Evolutionary conservation across 2,888 invertebrate genomes (phyloP).

Genomic region (Eupelmus urozonus): DNA sequence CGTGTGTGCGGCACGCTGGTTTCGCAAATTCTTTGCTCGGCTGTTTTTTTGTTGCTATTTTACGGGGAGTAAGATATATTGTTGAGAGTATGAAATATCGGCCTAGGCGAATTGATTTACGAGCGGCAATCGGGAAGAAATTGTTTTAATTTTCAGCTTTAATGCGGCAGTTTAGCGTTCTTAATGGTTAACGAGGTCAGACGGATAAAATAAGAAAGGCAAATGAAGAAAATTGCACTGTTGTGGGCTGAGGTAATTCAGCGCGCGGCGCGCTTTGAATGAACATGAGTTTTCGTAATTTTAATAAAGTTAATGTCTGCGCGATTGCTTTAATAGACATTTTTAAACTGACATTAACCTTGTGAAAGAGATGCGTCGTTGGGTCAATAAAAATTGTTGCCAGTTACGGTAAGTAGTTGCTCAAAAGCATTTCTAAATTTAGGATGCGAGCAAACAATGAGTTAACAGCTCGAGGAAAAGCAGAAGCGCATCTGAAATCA

Average conservation of each 20-base stretch:
- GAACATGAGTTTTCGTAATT: background rate
- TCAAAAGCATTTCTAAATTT: no score
- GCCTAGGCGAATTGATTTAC: no score
- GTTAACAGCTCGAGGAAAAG: no score
- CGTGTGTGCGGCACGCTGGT: no score
- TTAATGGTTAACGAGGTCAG: background rate
- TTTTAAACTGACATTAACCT: background rate
- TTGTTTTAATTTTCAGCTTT: background rate
- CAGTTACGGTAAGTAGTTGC: no score
- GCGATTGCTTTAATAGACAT: slow-evolving; percentile 11
- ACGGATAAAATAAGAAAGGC: background rate
- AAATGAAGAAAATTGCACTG: background rate
- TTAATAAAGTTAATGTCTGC: background rate
- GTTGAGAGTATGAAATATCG: no score
- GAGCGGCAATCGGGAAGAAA: background rate
- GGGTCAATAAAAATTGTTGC: background rate
- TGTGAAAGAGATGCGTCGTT: background rate
- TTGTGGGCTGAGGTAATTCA: background rate
- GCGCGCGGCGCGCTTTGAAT: no score
- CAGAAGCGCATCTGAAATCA: no score
- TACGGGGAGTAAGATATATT: no score
- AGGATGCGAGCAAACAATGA: no score
- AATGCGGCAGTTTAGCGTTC: background rate
- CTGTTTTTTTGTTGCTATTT: no score
- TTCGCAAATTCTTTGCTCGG: no score